Percentiles rank a stretch among this genome's conserved stretches.
These are phyloP conservation scores for Neodiprion lecontei DNA, from an alignment of 1,140 invertebrate genomes.

Conservation along the genomic window DNA sequence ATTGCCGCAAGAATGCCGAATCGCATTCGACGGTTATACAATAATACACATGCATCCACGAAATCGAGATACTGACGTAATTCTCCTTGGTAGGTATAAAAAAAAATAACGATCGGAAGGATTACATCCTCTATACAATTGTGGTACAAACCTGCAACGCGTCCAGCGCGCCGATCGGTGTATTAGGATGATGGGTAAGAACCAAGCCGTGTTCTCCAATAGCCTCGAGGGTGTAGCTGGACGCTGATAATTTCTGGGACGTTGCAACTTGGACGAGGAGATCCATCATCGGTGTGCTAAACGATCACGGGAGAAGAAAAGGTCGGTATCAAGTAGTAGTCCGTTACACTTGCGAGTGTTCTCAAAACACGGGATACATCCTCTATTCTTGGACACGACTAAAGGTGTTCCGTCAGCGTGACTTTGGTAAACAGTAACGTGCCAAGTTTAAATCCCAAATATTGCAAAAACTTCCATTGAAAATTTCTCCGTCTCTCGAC, in stretches of 20 bases:
- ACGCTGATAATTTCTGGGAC: slow-evolving; percentile 75
- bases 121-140: not conserved
- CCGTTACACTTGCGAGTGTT: not conserved
- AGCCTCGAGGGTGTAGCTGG: slow-evolving; percentile 75
- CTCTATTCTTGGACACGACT: not conserved
- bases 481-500: no score
- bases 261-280: slow-evolving; percentile 79
- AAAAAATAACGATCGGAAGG: not conserved
- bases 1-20: no score
- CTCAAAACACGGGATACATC: not conserved
- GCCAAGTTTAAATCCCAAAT: no score
- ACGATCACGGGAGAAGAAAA: slow-evolving; percentile 44
- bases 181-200: slow-evolving; percentile 79
- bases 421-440: no score
- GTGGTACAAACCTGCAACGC: slow-evolving; percentile 59
- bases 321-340: slow-evolving; percentile 18
- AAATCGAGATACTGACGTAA: no score
- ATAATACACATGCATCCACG: no score
- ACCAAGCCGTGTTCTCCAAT: slow-evolving; percentile 69
- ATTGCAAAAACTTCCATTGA: no score
- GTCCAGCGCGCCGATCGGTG: slow-evolving; percentile 75
- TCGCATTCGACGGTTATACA: no score
- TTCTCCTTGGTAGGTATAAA: no score
- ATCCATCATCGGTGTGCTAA: slow-evolving; percentile 85
- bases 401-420: no score